phyloP scores from a whole-genome alignment of 2,888 invertebrate species.

The Perdita meconis region DNA sequence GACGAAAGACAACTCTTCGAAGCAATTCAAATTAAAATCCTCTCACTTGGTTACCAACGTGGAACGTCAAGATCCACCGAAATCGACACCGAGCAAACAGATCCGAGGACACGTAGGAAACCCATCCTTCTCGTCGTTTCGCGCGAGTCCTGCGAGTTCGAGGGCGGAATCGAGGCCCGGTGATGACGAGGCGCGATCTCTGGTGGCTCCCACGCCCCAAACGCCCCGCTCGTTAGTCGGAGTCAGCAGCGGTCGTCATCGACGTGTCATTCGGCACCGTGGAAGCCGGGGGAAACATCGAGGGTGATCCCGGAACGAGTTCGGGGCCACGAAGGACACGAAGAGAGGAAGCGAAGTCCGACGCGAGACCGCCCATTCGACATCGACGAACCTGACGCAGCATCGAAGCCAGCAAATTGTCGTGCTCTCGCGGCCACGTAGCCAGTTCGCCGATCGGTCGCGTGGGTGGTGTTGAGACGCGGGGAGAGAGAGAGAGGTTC shows the following conservation, averaged over 20 bases:
- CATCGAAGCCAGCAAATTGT: constrained; percentile 78
- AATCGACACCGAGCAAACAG: not conserved
- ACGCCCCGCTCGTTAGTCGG: constrained; percentile 84
- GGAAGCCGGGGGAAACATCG: constrained; percentile 59
- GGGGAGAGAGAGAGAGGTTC: constrained; percentile 15
- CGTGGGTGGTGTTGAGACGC: constrained; percentile 54
- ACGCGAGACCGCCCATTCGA: constrained; percentile 66
- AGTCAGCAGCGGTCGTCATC: constrained; percentile 84
- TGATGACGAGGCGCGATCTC: constrained; percentile 84
- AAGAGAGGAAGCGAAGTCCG: constrained; percentile 42
- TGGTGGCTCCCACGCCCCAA: constrained; percentile 80
- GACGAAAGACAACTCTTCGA: not conserved
- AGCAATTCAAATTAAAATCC: no score
- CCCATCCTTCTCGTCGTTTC: constrained; percentile 43
- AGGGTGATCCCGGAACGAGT: constrained; percentile 48
- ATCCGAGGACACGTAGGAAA: not conserved
- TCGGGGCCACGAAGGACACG: constrained; percentile 56
- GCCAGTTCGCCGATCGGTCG: constrained; percentile 48
- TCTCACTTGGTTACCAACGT: not conserved
- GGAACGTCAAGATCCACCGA: not conserved
- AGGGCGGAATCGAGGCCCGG: constrained; percentile 59
- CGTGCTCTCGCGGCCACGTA: constrained; percentile 63
- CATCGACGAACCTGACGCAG: constrained; percentile 79
- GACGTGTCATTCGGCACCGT: constrained; percentile 83
- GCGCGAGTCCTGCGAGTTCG: constrained; percentile 38